Evolutionary conservation across 2,888 invertebrate species (phyloP).

Genomic region (Alviniconcha strummeri): DNA sequence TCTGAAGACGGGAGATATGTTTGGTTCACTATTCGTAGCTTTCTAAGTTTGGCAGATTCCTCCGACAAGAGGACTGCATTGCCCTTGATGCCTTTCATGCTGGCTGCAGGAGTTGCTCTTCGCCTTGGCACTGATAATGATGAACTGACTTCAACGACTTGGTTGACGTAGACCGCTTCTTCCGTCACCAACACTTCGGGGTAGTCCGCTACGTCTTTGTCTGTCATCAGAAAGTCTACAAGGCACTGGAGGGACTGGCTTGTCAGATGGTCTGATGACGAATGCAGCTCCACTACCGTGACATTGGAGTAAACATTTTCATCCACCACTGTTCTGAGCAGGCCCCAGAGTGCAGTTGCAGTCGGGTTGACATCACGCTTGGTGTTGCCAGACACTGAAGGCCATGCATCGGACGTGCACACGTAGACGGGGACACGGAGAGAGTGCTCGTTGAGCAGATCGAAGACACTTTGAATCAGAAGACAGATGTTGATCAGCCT

Average conservation of each 20-base stretch:
- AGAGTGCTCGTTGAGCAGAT: constrained; percentile 7
- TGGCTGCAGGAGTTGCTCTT: neutral
- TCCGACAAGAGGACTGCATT: neutral
- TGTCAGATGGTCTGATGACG: neutral
- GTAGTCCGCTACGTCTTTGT: constrained; percentile 1
- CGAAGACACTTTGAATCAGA: constrained; percentile 29
- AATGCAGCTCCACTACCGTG: constrained; percentile 36
- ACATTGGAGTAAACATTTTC: constrained; percentile 31
- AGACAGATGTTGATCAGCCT: constrained; percentile 30
- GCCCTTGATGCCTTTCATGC: neutral
- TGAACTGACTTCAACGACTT: constrained; percentile 1
- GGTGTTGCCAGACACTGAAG: constrained; percentile 4
- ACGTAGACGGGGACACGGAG: constrained; percentile 26
- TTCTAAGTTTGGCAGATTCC: neutral
- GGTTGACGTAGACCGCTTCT: constrained; percentile 28
- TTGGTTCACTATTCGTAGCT: neutral
- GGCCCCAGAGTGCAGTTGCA: constrained; percentile 41
- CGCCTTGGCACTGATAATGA: neutral
- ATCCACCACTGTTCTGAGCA: constrained; percentile 36
- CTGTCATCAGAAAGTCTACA: too few species aligned
- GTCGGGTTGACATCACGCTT: constrained; percentile 20
- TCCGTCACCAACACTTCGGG: constrained; percentile 32
- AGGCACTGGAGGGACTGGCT: constrained; percentile 1
- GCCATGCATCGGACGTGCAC: constrained; percentile 31
- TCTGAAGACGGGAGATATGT: neutral